Base-by-base conservation (phyloP, 2,113 vertebrate species). In the Psittacara wagleri region DNA sequence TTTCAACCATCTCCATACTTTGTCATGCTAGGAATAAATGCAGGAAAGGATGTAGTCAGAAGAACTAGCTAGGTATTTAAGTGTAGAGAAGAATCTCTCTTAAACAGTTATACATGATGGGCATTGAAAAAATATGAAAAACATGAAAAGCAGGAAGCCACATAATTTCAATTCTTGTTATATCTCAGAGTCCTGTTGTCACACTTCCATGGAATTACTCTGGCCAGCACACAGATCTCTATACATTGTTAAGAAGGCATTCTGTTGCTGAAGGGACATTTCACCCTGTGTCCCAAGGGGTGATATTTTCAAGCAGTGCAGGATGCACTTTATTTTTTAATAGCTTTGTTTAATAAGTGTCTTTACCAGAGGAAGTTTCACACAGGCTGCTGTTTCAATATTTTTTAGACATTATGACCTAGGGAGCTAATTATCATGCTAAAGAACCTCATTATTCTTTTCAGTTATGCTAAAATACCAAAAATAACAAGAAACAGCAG, bases 401-500 rank as follows among this genome's bases (percentile, higher is more conserved):
- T 10, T 72, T 93, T 83, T 69, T 83, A 84, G 46, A 70, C 17
- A 59, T 10, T 24, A 79, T 82, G 83, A 88, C 39, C 78, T 69
- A 82, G 63, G 35, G 86, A 96, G 68, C 5, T 97, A 95, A 96
- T 93, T 88, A 88, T 74, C 35, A 35, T 78, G 82, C 59, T 88
- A 66, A 93, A 95, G n/a, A 72, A 77, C 67, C n/a, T 96, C 86
- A 93, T 96, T 95, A 94, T 75, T 85, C 35, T 68, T 81, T 91
- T 66, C 63, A 87, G 35, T 39, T 81, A 83, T 64, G 59, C 80
- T 63, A 88, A 91, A 92, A 79, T 70, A 83, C 52, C 72, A 35
- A 20, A 49, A 88, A 66, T 25, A 43, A 25, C 72, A 77, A 55
- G 17, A 80, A 94, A 77, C 11, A 86, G 43, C 35, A 59, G 13